phyloP scores from a whole-genome alignment of 2,113 vertebrate species.

The Chlamydotis undulata region DNA sequence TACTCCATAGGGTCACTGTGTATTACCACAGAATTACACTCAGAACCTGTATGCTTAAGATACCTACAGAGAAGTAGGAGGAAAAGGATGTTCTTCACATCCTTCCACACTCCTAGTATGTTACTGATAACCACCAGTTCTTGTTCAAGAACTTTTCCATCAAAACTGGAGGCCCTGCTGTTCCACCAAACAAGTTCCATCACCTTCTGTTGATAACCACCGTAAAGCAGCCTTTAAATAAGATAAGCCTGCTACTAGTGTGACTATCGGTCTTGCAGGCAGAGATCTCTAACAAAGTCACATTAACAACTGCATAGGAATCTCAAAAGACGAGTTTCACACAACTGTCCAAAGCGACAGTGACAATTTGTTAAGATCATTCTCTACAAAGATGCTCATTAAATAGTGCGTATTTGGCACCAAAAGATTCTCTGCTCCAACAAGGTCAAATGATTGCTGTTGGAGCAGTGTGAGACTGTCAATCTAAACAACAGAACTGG shows the following conservation, averaged over 20 bases:
- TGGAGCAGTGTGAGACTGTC: accelerated
- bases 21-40: not conserved
- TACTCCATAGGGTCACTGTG: not conserved
- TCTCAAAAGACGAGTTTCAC: not conserved
- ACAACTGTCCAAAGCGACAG: not conserved
- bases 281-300: not conserved
- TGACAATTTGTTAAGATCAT: not conserved
- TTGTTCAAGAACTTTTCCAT: not conserved
- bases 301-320: not conserved
- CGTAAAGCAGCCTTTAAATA: not conserved
- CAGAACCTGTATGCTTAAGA: not conserved
- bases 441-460: not conserved
- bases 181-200: not conserved
- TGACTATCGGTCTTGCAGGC: not conserved
- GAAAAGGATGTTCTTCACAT: not conserved
- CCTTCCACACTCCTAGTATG: not conserved
- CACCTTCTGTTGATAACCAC: not conserved
- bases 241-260: not conserved
- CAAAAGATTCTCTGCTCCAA: not conserved
- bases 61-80: not conserved
- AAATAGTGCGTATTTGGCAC: accelerated
- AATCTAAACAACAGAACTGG: accelerated
- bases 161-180: not conserved
- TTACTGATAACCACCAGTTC: not conserved
- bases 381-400: not conserved